Evolutionary conservation across 1,140 invertebrate genomes (phyloP).

Genomic region (Pachypsylla venusta): DNA sequence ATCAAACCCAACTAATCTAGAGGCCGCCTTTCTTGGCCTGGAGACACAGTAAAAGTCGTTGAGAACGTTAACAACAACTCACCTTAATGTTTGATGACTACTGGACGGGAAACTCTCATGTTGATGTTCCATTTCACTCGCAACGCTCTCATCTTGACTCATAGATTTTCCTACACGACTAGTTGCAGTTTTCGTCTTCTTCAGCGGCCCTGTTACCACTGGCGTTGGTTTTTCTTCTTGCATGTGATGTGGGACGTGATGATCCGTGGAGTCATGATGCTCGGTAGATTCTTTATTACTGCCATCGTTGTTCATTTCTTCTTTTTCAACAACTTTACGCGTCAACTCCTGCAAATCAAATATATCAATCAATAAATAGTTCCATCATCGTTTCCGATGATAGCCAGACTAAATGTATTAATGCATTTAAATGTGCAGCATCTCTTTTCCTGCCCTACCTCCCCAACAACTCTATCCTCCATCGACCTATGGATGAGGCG

Average conservation of each 20-base stretch:
- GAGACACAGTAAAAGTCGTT: too few relatives aligned
- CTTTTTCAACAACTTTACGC: constrained; percentile 44
- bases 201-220: constrained; percentile 27
- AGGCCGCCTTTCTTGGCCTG: too few relatives aligned
- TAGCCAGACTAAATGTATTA: too few relatives aligned
- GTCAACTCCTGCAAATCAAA: constrained; percentile 40
- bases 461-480: too few relatives aligned
- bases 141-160: constrained; percentile 56
- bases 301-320: constrained; percentile 31
- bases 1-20: too few relatives aligned
- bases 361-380: not conserved
- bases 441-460: too few relatives aligned
- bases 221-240: constrained; percentile 11
- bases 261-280: constrained; percentile 33
- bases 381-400: too few relatives aligned
- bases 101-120: constrained; percentile 29
- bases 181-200: constrained; percentile 28
- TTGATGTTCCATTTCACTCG: constrained; percentile 55
- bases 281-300: constrained; percentile 26
- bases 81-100: constrained; percentile 30
- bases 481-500: too few relatives aligned
- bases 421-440: too few relatives aligned
- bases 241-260: constrained; percentile 10
- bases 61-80: too few relatives aligned
- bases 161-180: constrained; percentile 33